phyloP scores from a whole-genome alignment of 35 echinoderm and acorn worm genomes.

The Ptychodera flava region DNA sequence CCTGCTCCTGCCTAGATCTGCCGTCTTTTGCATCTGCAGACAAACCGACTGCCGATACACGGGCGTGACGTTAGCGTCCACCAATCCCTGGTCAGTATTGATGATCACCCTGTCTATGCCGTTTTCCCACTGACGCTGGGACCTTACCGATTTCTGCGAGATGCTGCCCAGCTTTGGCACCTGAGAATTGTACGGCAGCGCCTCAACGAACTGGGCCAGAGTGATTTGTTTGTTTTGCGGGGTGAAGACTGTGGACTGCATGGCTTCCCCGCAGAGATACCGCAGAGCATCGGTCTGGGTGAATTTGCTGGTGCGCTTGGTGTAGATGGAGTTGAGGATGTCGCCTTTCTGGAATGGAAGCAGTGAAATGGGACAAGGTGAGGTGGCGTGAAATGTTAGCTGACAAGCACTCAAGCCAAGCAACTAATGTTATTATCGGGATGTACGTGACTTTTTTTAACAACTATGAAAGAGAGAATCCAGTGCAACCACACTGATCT shows the following conservation, averaged over 20 bases:
- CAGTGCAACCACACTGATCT: too few species aligned
- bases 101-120: not conserved
- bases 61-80: not conserved
- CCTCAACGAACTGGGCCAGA: not conserved
- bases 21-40: not conserved
- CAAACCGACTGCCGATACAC: not conserved
- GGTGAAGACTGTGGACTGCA: not conserved
- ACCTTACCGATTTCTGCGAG: not conserved
- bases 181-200: not conserved
- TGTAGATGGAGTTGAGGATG: not conserved
- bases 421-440: too few species aligned
- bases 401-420: too few species aligned
- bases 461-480: too few species aligned
- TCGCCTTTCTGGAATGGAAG: not conserved
- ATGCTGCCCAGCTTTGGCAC: not conserved
- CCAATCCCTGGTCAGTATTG: not conserved
- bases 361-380: not conserved
- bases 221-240: not conserved
- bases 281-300: not conserved
- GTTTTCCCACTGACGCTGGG: not conserved
- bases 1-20: not conserved
- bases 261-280: not conserved
- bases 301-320: not conserved
- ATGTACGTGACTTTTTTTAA: too few species aligned
- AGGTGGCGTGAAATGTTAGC: not conserved